Base-by-base conservation (phyloP, 2,888 invertebrate species). In the Cataglyphis rosenhaueri region DNA sequence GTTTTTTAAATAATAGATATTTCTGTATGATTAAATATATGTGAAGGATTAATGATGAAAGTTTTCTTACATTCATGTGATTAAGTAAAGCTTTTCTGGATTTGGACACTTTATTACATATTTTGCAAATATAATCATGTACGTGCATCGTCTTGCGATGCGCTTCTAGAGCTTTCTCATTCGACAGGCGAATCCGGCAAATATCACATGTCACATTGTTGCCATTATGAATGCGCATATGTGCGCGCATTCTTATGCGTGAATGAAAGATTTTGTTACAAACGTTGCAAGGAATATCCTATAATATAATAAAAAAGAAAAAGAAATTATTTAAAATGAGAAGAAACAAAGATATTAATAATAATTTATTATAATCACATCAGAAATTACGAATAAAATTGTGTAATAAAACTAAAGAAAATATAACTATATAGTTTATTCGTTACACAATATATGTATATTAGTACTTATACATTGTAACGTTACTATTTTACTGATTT, bases 51-150 rank as follows among this genome's bases (percentile, higher is more conserved):
- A 44, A 64, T 64, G 18, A 65, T 35, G 25, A 41, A 18, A n/a
- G 15, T 12, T 25, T 70, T 35, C 83, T 90, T 88, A 93, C 93
- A 83, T 91, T 93, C 76, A 90, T 89, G 81, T 93, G 93, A 86
- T 92, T 93, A 29, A 92, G 86, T 41, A 93, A 81, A 35, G 93
- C 92, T 84, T 93, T 93, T 35, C 82, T 90, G 0, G 92, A 93
- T 32, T 91, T 92, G 2, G 87, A 5, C 64, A 10, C n/a, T 81
- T 92, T 92, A 6, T 87, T 90, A 44, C 93, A 93, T 18, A 89
- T 73, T 52, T 91, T 85, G 66, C 93, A 93, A 8, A 88, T 64
- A 62, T 93, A 93, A 85, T 92, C 92, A 35, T 87, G 86, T 32
- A 86, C 87, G 74, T 93, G 93, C 15, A 92, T 83, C 9, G 92